Percentiles rank a stretch among this genome's conserved stretches.
Evolutionary conservation across 2,888 invertebrate species (phyloP).

Genomic region (Rhaphigaster nebulosa): DNA sequence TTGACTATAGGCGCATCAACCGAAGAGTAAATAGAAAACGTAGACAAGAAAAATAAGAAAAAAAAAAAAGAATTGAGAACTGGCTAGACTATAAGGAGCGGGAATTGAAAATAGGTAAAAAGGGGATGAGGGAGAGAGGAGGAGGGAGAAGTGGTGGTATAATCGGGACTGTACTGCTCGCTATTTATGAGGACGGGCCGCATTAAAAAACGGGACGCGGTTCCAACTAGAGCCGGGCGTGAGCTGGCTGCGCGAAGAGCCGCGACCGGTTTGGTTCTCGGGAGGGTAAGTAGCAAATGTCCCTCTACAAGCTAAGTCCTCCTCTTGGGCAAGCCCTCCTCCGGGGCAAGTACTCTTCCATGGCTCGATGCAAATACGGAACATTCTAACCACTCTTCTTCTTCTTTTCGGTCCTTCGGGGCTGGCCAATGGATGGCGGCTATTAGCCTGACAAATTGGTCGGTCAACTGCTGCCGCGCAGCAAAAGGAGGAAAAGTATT

Average conservation of each 20-base stretch:
- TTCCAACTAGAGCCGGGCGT: slow-evolving; percentile 39
- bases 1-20: neutral
- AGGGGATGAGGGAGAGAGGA: neutral
- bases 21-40: neutral
- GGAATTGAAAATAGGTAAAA: neutral
- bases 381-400: neutral
- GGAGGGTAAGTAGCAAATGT: no score
- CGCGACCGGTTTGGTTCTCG: neutral
- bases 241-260: slow-evolving; percentile 10
- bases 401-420: slow-evolving; percentile 19
- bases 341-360: neutral
- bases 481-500: neutral
- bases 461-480: neutral
- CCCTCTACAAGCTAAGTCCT: neutral
- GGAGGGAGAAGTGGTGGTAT: neutral
- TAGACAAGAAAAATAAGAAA: neutral
- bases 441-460: slow-evolving; percentile 27
- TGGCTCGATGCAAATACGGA: slow-evolving; percentile 2
- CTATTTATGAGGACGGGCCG: slow-evolving; percentile 40
- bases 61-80: neutral
- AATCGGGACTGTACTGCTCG: neutral
- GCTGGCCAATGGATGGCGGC: slow-evolving; percentile 3
- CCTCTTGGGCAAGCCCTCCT: neutral
- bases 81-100: slow-evolving; percentile 7
- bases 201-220: slow-evolving; percentile 58